Conservation (phyloP, 2,888 invertebrate species). For the Norana najaformis region DNA sequence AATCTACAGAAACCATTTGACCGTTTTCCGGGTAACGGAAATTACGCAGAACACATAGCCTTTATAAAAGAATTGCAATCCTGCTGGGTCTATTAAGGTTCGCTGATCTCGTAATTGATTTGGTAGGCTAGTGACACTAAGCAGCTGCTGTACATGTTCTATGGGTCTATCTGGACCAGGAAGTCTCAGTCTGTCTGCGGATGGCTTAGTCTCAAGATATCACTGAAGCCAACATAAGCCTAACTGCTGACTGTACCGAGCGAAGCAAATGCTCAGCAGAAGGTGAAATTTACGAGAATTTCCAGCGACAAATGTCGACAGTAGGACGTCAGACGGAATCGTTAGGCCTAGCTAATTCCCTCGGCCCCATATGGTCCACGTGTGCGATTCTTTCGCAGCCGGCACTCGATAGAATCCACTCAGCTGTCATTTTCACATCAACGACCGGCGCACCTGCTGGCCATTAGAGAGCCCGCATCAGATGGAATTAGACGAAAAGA, state of each 20-base stretch:
- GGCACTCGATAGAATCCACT: background rate
- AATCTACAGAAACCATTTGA: background rate
- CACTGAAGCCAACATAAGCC: background rate
- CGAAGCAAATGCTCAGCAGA: background rate
- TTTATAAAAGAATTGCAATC: background rate
- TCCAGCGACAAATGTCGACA: background rate
- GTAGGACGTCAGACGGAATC: background rate
- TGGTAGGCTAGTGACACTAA: background rate
- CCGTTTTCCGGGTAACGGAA: background rate
- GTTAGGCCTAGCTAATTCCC: background rate
- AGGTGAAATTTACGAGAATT: background rate
- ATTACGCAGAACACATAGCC: background rate
- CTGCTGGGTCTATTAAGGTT: background rate
- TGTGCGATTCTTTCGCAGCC: background rate
- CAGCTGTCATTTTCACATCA: background rate
- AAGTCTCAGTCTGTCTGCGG: background rate
- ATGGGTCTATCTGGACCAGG: background rate
- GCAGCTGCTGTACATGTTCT: background rate
- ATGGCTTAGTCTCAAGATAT: background rate
- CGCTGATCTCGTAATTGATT: background rate
- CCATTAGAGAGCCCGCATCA: background rate
- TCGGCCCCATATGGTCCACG: background rate
- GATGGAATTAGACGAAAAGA: background rate
- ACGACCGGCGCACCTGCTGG: background rate
- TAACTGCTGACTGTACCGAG: background rate